phyloP scores from a whole-genome alignment of 2,797 vertebrate genomes.

The Phoebastria nigripes region DNA sequence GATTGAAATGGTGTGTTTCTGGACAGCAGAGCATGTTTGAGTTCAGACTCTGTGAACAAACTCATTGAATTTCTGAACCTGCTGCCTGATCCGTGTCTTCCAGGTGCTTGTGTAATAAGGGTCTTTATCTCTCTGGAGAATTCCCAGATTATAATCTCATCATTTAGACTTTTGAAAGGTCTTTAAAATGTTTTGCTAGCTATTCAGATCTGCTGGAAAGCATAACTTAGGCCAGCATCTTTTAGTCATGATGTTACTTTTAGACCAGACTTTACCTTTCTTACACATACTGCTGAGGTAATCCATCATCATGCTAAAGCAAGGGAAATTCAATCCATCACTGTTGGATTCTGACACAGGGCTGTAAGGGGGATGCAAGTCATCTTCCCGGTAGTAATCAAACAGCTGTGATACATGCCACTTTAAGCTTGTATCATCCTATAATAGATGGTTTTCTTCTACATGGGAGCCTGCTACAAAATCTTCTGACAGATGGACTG shows the following conservation, averaged over 20 bases:
- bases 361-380: conserved; percentile 70
- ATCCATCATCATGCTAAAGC: conserved; percentile 76
- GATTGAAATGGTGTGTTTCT: neutral
- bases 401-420: conserved; percentile 80
- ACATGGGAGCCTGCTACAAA: conserved; percentile 68
- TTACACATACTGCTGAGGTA: conserved; percentile 52
- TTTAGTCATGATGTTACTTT: conserved; percentile 73
- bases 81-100: neutral
- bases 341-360: conserved; percentile 72
- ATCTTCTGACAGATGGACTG: conserved; percentile 73
- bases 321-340: conserved; percentile 76
- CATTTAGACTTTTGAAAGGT: conserved; percentile 5
- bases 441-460: conserved; percentile 75
- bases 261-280: conserved; percentile 57
- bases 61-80: neutral
- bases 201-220: conserved; percentile 30
- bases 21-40: neutral
- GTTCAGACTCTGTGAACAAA: neutral
- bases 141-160: neutral
- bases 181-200: neutral
- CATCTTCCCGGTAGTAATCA: conserved; percentile 75
- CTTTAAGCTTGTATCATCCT: conserved; percentile 72
- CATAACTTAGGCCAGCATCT: conserved; percentile 14
- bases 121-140: neutral
- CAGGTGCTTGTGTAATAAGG: neutral